These are phyloP conservation scores for Callyntrura guangdongensis DNA, from an alignment of 2,888 invertebrate species.

Conservation along the genomic window DNA sequence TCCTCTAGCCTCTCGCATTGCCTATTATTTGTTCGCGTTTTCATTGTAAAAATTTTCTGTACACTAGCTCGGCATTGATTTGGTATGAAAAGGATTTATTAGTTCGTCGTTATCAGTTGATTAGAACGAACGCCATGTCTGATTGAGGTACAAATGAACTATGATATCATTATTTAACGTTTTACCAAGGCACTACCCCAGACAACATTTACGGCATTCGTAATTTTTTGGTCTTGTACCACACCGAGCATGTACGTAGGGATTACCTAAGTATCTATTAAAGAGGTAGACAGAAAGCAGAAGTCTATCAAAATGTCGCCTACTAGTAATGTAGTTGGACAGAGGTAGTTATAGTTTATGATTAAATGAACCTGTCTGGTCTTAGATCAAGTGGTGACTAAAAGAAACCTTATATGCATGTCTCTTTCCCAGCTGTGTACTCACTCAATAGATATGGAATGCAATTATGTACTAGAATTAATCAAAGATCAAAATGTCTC, in stretches of 20 bases:
- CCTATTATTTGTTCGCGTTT: neutral
- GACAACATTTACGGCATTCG: neutral
- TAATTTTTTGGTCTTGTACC: too few relatives aligned
- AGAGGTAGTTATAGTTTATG: neutral
- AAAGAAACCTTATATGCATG: neutral
- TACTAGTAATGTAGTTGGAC: neutral
- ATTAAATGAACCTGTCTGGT: conserved; percentile 46
- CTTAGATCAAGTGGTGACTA: neutral
- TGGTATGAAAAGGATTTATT: conserved; percentile 55
- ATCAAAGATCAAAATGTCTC: conserved; percentile 47
- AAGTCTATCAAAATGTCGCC: neutral
- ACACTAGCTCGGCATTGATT: neutral
- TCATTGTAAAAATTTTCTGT: neutral
- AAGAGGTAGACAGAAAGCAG: too few relatives aligned
- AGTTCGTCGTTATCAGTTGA: conserved; percentile 58
- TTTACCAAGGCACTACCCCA: neutral
- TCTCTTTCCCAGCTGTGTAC: neutral
- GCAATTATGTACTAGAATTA: conserved; percentile 43
- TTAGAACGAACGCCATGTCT: conserved; percentile 20
- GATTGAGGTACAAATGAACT: neutral
- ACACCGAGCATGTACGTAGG: too few relatives aligned
- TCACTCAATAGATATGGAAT: conserved; percentile 27
- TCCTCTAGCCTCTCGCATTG: neutral
- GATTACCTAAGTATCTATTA: neutral
- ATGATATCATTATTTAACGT: conserved; percentile 37